phyloP scores from a whole-genome alignment of 2,113 vertebrate species.

The Pseudorasbora parva region DNA sequence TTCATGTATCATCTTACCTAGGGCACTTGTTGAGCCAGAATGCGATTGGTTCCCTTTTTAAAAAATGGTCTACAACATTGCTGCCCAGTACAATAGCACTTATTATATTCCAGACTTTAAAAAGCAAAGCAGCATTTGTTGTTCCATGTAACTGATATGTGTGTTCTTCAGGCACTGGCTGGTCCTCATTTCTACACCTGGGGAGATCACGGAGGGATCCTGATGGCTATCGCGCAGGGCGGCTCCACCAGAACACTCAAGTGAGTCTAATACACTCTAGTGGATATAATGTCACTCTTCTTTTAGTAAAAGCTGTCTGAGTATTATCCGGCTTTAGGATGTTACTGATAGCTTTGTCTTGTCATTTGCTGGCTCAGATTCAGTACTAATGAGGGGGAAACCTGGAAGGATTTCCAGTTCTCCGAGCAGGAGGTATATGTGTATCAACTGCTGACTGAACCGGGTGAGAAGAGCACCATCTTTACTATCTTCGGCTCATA shows the following conservation, averaged over 20 bases:
- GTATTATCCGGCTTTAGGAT: not conserved
- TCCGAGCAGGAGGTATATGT: conserved; percentile 86
- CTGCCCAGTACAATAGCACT: not conserved
- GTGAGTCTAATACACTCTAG: conserved; percentile 72
- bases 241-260: conserved; percentile 88
- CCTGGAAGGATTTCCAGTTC: conserved; percentile 90
- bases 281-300: not conserved
- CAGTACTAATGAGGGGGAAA: conserved; percentile 97
- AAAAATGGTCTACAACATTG: not conserved
- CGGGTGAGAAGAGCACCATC: conserved; percentile 93
- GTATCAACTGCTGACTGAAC: conserved; percentile 94
- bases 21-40: not conserved
- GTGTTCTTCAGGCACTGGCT: conserved; percentile 81
- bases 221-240: conserved; percentile 91
- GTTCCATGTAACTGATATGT: conserved; percentile 47
- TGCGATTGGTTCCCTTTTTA: not conserved
- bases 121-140: not conserved
- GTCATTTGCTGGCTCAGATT: conserved; percentile 74
- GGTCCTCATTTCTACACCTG: conserved; percentile 96
- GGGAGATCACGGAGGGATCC: conserved; percentile 95
- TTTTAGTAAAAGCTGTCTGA: not conserved
- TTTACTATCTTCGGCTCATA: conserved; percentile 98
- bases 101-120: conserved; percentile 1
- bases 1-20: not conserved
- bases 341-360: not conserved